Percentiles rank a stretch among this genome's conserved stretches.
phyloP scores from a whole-genome alignment of 1,140 invertebrate genomes.

The Meloidogyne exigua region DNA sequence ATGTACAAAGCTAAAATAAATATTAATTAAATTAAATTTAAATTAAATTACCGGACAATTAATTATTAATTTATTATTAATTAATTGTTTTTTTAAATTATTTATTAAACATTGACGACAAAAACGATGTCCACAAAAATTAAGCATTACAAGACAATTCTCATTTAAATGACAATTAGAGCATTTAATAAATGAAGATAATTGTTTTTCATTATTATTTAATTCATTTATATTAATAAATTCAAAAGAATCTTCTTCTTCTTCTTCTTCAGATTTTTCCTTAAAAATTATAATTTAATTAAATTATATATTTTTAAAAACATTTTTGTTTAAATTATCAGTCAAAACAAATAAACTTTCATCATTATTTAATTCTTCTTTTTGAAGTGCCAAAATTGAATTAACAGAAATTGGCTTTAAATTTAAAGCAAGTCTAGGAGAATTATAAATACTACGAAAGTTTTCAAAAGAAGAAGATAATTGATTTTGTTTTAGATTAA shows the following conservation, averaged over 20 bases:
- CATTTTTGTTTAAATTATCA: background rate
- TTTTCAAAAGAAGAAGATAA: conserved; percentile 9
- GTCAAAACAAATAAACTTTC: conserved; percentile 17
- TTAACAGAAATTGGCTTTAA: background rate
- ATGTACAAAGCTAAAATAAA: conserved; percentile 16
- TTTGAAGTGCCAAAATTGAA: background rate
- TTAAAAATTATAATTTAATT: background rate
- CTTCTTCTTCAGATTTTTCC: background rate
- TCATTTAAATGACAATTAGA: background rate
- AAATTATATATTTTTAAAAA: background rate
- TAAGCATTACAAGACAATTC: background rate
- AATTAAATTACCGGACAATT: conserved; percentile 7
- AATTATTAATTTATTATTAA: background rate
- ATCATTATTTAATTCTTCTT: conserved; percentile 6
- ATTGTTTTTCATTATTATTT: background rate
- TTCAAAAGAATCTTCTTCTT: conserved; percentile 16
- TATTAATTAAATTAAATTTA: background rate
- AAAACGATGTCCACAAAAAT: conserved; percentile 17
- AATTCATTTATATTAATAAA: conserved; percentile 22
- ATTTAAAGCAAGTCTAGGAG: conserved; percentile 4
- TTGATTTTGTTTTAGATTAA: background rate
- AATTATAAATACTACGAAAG: conserved; percentile 4
- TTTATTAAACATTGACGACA: conserved; percentile 16
- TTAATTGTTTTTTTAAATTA: background rate
- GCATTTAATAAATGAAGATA: background rate